A percentile compares a stretch with the other conserved stretches of the same genome.
phyloP scores from a whole-genome alignment of 1,140 invertebrate genomes.

The Heliothis virescens region DNA sequence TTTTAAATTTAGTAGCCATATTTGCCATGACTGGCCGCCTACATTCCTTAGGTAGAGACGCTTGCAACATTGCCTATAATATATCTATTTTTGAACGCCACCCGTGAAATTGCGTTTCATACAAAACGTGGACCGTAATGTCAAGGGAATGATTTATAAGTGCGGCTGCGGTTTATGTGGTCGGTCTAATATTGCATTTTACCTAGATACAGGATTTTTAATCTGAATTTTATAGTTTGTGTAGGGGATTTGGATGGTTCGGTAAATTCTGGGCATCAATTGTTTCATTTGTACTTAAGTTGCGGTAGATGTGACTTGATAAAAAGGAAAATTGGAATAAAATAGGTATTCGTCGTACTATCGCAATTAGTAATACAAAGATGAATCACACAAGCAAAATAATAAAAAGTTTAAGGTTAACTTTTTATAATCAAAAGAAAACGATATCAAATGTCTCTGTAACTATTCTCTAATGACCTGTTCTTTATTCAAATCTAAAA shows the following conservation, averaged over 20 bases:
- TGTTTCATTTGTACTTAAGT: too few relatives aligned
- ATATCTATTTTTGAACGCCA: conserved; percentile 52
- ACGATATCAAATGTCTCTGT: too few relatives aligned
- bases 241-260: background rate
- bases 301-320: too few relatives aligned
- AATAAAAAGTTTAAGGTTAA: background rate
- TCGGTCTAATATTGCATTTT: conserved; percentile 40
- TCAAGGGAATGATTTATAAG: conserved; percentile 53
- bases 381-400: too few relatives aligned
- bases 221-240: conserved; percentile 8
- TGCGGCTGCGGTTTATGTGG: conserved; percentile 32
- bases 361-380: too few relatives aligned
- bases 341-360: too few relatives aligned
- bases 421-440: too few relatives aligned
- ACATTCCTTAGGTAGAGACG: conserved; percentile 27
- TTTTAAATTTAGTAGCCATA: conserved; percentile 14
- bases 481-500: too few relatives aligned
- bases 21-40: conserved; percentile 17
- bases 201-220: conserved; percentile 28
- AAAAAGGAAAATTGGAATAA: too few relatives aligned
- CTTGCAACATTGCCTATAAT: conserved; percentile 28
- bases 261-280: too few relatives aligned
- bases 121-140: conserved; percentile 29
- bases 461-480: too few relatives aligned
- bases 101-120: conserved; percentile 55